These are phyloP conservation scores for Sylvia borin DNA, from an alignment of 2,797 vertebrate genomes.

Conservation along the genomic window DNA sequence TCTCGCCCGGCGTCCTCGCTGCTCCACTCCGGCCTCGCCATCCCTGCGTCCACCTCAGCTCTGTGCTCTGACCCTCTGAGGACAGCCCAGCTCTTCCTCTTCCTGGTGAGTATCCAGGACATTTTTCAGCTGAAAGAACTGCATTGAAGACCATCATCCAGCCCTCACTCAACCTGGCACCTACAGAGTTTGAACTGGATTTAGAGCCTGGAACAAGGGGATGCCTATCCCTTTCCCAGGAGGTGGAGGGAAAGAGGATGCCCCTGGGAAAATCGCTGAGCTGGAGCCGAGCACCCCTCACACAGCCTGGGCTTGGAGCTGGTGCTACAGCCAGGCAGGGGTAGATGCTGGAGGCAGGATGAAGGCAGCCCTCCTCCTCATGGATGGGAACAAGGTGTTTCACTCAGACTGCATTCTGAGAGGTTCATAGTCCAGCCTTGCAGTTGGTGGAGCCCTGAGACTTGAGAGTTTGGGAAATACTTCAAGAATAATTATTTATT, in stretches of 20 bases:
- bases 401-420: rapidly evolving
- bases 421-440: not conserved
- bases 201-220: not conserved
- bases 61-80: not conserved
- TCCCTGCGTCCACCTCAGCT: not conserved
- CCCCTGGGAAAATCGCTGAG: not conserved
- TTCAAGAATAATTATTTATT: not conserved
- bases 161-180: not conserved
- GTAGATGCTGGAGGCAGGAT: not conserved
- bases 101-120: conserved; percentile 47
- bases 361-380: not conserved
- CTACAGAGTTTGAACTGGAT: not conserved
- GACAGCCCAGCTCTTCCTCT: not conserved
- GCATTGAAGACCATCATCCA: rapidly evolving
- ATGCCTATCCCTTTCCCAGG: not conserved
- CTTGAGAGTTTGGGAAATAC: not conserved
- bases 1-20: conserved; percentile 39
- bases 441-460: not conserved
- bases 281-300: not conserved
- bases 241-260: not conserved
- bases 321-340: not conserved
- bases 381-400: not conserved
- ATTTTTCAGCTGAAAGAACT: not conserved
- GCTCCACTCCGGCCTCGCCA: not conserved
- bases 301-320: not conserved